Evolutionary conservation across 2,797 vertebrate genomes (phyloP), one percentile per base, ranked within the genome.

Genomic region (Gallinago nigripennis): DNA sequence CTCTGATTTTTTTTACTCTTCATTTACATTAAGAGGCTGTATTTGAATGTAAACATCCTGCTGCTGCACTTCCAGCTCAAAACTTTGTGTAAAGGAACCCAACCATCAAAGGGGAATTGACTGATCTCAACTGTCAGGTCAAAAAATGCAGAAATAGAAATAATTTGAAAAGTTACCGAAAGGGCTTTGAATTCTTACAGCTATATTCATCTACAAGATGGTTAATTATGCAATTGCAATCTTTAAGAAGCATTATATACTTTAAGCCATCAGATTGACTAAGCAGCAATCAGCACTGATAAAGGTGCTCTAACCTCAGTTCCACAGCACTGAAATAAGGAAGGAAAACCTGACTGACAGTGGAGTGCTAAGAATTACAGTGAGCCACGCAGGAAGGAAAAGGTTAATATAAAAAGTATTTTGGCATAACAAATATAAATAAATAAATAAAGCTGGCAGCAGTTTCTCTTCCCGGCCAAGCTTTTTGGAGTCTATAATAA

Each of bases 401-500:
- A 53, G 86, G 88, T 91, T 92, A 95, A 95, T 76, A 82, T 6
- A 73, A 88, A 77, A 91, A 82, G 61, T 86, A 85, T 95, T 72
- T 61, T 76, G 91, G 93, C 37, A 66, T 69, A 93, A 91, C 53
- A 83, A 71, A 75, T 57, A 68, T 20, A 96, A 81, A 81, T 84
- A 80, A 86, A 51, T 92, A 93, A 94, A 68, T 68, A 94, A 70
- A 14, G 27, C 54, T 8, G 35, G 56, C 50, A 75, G 90, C 82
- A 76, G 89, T 94, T 95, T 94, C 90, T 93, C 91, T 83, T 86
- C 84, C 65, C 28, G 88, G 60, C 73, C 39, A 69, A 89, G 91
- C 93, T 48, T 95, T 97, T 94, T 75, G 77, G 53, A 95, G 96
- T 92, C 95, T 92, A 35, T 92, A 92, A 97, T 95, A 96, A 94